Conservation (phyloP, 2,797 vertebrate genomes). For the Pipistrellus nathusii region DNA sequence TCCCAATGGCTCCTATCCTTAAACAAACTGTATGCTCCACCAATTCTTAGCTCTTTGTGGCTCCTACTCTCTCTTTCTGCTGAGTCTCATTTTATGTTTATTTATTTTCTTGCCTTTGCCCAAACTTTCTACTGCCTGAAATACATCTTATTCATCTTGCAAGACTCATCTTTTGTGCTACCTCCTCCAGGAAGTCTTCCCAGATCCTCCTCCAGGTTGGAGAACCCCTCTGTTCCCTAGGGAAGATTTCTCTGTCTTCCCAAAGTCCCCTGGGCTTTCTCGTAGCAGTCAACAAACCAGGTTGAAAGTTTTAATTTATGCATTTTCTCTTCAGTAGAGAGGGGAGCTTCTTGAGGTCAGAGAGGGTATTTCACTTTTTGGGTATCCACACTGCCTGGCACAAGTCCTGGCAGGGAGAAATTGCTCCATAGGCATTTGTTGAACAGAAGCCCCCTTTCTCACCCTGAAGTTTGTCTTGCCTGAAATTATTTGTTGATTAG, state of each 20-base stretch:
- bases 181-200: slow-evolving; percentile 1
- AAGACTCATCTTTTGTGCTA: neutral
- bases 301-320: neutral
- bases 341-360: neutral
- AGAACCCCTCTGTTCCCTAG: neutral
- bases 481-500: neutral
- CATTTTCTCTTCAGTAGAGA: neutral
- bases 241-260: neutral
- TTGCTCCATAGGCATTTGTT: neutral
- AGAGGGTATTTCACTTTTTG: neutral
- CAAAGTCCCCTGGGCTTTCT: neutral
- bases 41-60: neutral
- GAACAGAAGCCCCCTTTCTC: neutral
- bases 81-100: neutral
- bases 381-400: neutral
- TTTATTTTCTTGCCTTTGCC: neutral
- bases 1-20: neutral
- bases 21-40: neutral
- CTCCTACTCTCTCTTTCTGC: neutral
- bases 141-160: neutral
- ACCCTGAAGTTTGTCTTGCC: neutral
- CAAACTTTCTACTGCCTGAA: neutral
- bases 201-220: neutral
- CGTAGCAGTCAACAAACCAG: neutral
- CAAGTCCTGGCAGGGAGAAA: neutral